Base-by-base conservation (phyloP, 2,888 invertebrate species). In the Ornithoptera priamus region DNA sequence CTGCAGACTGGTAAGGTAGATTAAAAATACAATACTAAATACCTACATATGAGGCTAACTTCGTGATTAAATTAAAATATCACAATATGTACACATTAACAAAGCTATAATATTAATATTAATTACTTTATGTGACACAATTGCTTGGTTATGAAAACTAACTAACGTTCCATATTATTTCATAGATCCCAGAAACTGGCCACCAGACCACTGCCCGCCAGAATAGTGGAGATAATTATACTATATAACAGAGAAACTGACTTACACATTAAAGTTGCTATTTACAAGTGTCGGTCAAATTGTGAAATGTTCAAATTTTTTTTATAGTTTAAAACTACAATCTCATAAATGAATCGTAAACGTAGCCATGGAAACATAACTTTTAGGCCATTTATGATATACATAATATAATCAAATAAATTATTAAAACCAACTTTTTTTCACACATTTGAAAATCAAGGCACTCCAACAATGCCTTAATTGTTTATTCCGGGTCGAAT, bases 21-120 rank as follows among this genome's bases (percentile, higher is more conserved):
- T 82, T 70, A 84, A 80, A 77, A 77, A 79, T 78, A 81, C 75
- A 75, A 75, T 74, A 77, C 76, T 76, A 80, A 86, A 86, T 87
- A 83, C 84, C 85, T 86, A 84, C 83, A 88, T 85, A 86, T 81
- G 81, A 84, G 82, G 83, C 86, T 85, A 90, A 90, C 86, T 86
- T 82, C 85, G 88, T 83, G 85, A 86, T 90, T 90, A 89, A 88
- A 90, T 88, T 90, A 89, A 90, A 90, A 91, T 92, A 92, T 92
- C 92, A 92, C 92, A 91, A 87, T 92, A 92, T 92, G 89, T 92
- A 92, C 91, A 92, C 81, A 88, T 86, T 86, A 46, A 87, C 82
- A 83, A 81, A 85, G 81, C 87, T 80, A 88, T 84, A 80, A 85
- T 83, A 79, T 82, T 86, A 89, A 88, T 88, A 89, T 89, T 87